Conservation (phyloP, 2,113 vertebrate genomes). For the Coturnix japonica region DNA sequence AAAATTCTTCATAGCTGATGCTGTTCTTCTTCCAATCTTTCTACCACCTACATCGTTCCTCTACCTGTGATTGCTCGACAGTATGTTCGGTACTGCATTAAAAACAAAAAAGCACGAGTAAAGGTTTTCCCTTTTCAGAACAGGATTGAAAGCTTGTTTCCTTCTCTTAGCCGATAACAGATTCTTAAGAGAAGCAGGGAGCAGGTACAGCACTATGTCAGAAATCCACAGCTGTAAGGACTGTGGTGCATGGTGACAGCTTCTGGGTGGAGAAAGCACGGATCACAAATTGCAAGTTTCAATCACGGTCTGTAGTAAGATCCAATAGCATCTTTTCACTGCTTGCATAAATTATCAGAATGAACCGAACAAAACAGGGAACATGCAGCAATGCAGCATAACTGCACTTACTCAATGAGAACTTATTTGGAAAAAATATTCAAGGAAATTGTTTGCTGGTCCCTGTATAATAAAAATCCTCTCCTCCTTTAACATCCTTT, state of each 20-base stretch:
- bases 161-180: conserved; percentile 77
- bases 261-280: conserved; percentile 76
- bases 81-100: conserved; percentile 59
- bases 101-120: conserved; percentile 5
- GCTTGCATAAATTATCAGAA: conserved; percentile 81
- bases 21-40: conserved; percentile 66
- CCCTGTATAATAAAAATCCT: not conserved
- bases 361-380: conserved; percentile 70
- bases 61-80: conserved; percentile 68
- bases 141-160: conserved; percentile 67
- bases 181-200: conserved; percentile 80
- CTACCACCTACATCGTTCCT: conserved; percentile 43
- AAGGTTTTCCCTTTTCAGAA: conserved; percentile 64
- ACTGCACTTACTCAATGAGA: conserved; percentile 16
- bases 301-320: conserved; percentile 79
- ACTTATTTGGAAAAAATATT: conserved; percentile 10
- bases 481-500: not conserved
- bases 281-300: conserved; percentile 79
- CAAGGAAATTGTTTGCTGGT: not conserved
- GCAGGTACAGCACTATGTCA: conserved; percentile 78
- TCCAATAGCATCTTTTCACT: conserved; percentile 76
- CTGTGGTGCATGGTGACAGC: conserved; percentile 79
- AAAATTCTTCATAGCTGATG: conserved; percentile 73
- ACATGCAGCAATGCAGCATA: conserved; percentile 17
- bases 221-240: conserved; percentile 76